Conservation (phyloP, 1,140 invertebrate genomes). For the Battus philenor region DNA sequence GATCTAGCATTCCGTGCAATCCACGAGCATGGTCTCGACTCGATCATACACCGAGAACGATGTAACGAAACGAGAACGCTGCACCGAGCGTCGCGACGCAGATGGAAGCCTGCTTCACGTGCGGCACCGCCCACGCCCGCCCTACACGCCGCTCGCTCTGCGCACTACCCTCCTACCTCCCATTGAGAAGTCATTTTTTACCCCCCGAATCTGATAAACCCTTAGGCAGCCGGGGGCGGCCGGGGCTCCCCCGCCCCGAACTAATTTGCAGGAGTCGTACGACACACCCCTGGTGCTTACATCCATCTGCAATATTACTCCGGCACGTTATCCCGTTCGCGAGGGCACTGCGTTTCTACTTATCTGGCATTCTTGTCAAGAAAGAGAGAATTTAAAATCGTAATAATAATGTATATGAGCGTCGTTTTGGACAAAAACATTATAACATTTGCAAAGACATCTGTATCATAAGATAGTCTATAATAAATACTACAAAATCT, state of each 20-base stretch:
- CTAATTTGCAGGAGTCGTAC: conserved; percentile 74
- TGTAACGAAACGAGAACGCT: conserved; percentile 22
- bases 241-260: conserved; percentile 71
- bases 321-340: conserved; percentile 69
- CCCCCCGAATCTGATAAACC: conserved; percentile 73
- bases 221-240: conserved; percentile 35
- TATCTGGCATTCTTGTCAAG: conserved; percentile 54
- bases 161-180: conserved; percentile 54
- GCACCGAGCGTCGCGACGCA: conserved; percentile 40
- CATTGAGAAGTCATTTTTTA: conserved; percentile 75
- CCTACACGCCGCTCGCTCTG: conserved; percentile 45
- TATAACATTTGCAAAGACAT: too few relatives aligned
- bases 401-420: conserved; percentile 26
- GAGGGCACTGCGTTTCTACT: conserved; percentile 63
- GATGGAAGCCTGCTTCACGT: conserved; percentile 47
- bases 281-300: conserved; percentile 74
- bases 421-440: too few relatives aligned
- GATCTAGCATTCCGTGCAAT: conserved; percentile 31
- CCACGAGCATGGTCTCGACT: conserved; percentile 10
- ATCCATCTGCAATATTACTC: conserved; percentile 74
- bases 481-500: too few relatives aligned
- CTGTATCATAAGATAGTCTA: background rate
- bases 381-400: conserved; percentile 57
- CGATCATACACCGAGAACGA: conserved; percentile 29
- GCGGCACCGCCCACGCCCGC: conserved; percentile 61